Conservation (phyloP, 2,888 invertebrate species). For the Hyppa rectilinea region DNA sequence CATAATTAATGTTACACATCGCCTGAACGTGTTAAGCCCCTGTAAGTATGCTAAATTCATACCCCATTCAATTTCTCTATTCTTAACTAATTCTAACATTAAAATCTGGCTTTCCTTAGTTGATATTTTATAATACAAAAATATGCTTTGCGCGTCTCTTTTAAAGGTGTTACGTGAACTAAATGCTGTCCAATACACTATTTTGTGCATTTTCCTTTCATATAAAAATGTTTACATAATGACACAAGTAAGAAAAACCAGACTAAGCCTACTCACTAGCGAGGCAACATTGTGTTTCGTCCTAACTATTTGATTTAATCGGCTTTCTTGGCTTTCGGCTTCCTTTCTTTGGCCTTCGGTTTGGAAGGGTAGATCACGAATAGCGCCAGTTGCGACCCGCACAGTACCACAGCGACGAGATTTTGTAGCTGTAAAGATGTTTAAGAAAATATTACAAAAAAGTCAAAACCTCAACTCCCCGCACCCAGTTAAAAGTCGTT, state of each 20-base stretch:
- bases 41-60: background rate
- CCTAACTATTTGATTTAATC: conserved; percentile 71
- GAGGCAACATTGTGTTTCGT: conserved; percentile 57
- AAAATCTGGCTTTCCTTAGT: conserved; percentile 10
- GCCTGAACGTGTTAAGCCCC: background rate
- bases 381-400: conserved; percentile 92
- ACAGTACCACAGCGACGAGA: conserved; percentile 91
- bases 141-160: background rate
- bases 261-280: conserved; percentile 44
- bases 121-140: conserved; percentile 1
- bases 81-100: conserved; percentile 11
- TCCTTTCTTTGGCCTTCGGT: conserved; percentile 81
- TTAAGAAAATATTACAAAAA: background rate
- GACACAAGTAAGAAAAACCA: conserved; percentile 18
- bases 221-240: background rate
- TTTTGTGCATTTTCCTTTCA: background rate
- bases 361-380: conserved; percentile 93
- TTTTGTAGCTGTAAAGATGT: conserved; percentile 93
- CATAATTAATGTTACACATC: background rate
- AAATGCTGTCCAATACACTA: conserved; percentile 3
- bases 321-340: conserved; percentile 83
- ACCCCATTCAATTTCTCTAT: conserved; percentile 16
- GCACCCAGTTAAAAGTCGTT: no score
- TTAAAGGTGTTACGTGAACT: background rate
- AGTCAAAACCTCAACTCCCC: no score